Percentiles rank a stretch among this genome's conserved stretches.
Evolutionary conservation across 2,797 vertebrate genomes (phyloP).

Genomic region (Parauchenoglanis punctatus): DNA sequence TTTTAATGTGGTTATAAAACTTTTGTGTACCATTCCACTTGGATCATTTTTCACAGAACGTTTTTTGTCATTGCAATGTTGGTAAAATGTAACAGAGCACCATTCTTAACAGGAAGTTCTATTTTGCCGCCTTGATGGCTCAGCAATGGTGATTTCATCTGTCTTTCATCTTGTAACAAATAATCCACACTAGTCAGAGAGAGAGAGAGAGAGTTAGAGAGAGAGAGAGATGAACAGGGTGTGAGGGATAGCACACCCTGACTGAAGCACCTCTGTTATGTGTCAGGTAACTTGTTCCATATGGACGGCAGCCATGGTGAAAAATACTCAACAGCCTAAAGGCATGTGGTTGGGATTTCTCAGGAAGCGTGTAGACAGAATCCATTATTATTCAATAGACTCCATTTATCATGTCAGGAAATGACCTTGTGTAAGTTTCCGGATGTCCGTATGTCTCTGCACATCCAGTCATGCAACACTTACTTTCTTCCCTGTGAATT

Average conservation of each 20-base stretch:
- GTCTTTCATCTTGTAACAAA: slow-evolving; percentile 54
- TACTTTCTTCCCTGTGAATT: slow-evolving; percentile 5
- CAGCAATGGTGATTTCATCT: slow-evolving; percentile 47
- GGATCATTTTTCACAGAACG: neutral
- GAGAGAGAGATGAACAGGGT: neutral
- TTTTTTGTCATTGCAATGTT: neutral
- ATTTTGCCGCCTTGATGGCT: slow-evolving; percentile 34
- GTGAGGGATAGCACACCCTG: neutral
- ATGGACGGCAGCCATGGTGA: slow-evolving; percentile 24
- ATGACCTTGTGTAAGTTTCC: neutral
- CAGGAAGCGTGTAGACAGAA: slow-evolving; percentile 41
- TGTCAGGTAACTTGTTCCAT: slow-evolving; percentile 37
- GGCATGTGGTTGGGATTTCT: slow-evolving; percentile 36
- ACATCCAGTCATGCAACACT: neutral
- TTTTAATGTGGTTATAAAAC: slow-evolving; percentile 1
- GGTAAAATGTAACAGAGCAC: slow-evolving; percentile 19
- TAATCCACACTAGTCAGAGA: slow-evolving; percentile 41
- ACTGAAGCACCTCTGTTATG: slow-evolving; percentile 25
- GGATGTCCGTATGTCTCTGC: slow-evolving; percentile 11
- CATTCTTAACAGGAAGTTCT: slow-evolving; percentile 22
- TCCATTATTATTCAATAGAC: slow-evolving; percentile 35
- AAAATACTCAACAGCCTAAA: slow-evolving; percentile 11
- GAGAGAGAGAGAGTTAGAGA: neutral
- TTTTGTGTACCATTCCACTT: neutral
- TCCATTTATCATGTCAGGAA: slow-evolving; percentile 39